Evolutionary conservation across 2,888 invertebrate genomes (phyloP).

Genomic region (Lucinisca nassula): DNA sequence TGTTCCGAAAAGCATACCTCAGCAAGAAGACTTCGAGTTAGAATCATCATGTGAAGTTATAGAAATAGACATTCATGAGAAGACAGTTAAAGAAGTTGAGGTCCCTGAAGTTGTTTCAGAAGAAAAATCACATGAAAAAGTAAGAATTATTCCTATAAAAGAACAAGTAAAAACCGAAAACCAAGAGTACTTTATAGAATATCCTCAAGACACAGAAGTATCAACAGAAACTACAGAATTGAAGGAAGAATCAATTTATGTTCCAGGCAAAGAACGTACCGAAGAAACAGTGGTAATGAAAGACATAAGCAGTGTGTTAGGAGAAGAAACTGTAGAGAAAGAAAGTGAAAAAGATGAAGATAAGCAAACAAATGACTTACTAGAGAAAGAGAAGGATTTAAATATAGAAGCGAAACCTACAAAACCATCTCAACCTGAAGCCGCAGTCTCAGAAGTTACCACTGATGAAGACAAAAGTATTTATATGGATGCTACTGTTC

Average conservation of each 20-base stretch:
- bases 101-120: background rate
- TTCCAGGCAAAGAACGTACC: background rate
- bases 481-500: no score
- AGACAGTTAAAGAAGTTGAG: slow-evolving; percentile 11
- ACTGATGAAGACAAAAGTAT: background rate
- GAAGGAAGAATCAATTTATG: background rate
- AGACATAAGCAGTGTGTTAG: background rate
- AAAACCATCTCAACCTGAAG: no score
- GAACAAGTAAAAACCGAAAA: slow-evolving; percentile 46
- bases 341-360: background rate
- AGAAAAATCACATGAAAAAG: slow-evolving; percentile 19
- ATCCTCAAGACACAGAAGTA: slow-evolving; percentile 40
- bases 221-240: background rate
- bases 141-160: slow-evolving; percentile 44
- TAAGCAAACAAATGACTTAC: background rate
- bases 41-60: slow-evolving; percentile 24
- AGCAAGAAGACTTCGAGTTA: background rate
- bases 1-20: background rate
- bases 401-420: no score
- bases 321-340: background rate
- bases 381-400: background rate
- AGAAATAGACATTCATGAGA: slow-evolving; percentile 49
- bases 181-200: slow-evolving; percentile 62
- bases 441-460: background rate
- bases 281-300: background rate